Percentiles rank a stretch among this genome's conserved stretches.
phyloP scores from a whole-genome alignment of 1,140 invertebrate genomes.

The Diorhabda carinulata region DNA sequence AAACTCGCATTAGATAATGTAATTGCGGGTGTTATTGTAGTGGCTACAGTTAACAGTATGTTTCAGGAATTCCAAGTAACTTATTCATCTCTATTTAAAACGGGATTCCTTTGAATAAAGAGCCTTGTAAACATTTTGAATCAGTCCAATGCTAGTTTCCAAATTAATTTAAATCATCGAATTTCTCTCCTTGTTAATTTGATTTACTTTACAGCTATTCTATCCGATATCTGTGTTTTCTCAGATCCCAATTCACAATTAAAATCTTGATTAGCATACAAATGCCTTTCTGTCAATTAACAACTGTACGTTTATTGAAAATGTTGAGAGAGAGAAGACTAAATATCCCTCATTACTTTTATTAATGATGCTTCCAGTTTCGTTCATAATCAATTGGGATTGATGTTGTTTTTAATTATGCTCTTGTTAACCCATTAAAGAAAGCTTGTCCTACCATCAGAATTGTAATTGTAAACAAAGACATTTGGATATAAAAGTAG shows the following conservation, averaged over 20 bases:
- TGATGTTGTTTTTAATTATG: background rate
- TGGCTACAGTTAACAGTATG: no score
- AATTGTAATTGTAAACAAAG: constrained; percentile 3
- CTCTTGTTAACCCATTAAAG: constrained; percentile 2
- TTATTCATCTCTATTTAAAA: no score
- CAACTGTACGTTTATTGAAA: background rate
- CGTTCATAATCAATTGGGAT: background rate
- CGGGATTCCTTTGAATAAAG: no score
- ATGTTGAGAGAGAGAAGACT: background rate
- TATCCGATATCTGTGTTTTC: background rate
- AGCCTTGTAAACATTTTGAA: no score
- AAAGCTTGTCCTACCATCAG: background rate
- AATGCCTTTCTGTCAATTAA: constrained; percentile 2
- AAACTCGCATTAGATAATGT: no score
- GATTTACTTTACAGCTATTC: background rate
- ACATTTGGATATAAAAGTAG: background rate
- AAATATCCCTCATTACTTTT: background rate
- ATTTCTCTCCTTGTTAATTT: no score
- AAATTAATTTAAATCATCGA: no score
- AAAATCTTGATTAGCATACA: background rate
- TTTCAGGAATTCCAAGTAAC: no score
- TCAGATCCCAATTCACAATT: background rate
- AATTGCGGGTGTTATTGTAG: no score
- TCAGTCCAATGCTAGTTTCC: no score
- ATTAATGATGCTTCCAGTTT: constrained; percentile 1